Conservation (phyloP, 2,888 invertebrate genomes). For the Ormyrus labotus region DNA sequence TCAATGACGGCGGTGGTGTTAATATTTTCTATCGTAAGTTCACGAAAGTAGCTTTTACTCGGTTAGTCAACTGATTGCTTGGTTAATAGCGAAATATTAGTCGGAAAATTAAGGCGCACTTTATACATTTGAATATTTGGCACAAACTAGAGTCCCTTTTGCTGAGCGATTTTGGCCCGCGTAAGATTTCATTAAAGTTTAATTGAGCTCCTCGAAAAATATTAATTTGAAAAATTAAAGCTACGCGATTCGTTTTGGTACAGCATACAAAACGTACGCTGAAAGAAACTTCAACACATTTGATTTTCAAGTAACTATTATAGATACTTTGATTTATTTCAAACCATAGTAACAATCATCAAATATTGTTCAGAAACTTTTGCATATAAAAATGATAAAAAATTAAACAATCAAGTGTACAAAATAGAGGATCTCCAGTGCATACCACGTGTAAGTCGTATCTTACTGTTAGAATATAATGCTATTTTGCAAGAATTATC, state of each 20-base stretch:
- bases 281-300: neutral
- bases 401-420: neutral
- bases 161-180: neutral
- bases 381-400: neutral
- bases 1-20: too few species aligned
- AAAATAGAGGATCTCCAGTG: slow-evolving; percentile 44
- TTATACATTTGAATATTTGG: slow-evolving; percentile 20
- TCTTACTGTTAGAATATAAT: neutral
- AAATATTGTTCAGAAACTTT: too few species aligned
- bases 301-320: neutral
- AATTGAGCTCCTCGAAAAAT: neutral
- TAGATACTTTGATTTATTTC: neutral
- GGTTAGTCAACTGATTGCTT: slow-evolving; percentile 41
- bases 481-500: slow-evolving; percentile 16
- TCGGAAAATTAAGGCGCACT: slow-evolving; percentile 27
- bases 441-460: slow-evolving; percentile 18
- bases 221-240: neutral
- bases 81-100: slow-evolving; percentile 53
- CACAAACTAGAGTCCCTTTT: slow-evolving; percentile 41
- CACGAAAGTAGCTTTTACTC: slow-evolving; percentile 6
- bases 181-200: neutral
- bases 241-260: too few species aligned
- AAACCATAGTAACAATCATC: neutral
- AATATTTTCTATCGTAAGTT: neutral
- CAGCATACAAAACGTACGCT: neutral